Percentiles rank a stretch among this genome's conserved stretches.
Evolutionary conservation across 2,888 invertebrate species (phyloP).

Genomic region (Terebella lapidaria): DNA sequence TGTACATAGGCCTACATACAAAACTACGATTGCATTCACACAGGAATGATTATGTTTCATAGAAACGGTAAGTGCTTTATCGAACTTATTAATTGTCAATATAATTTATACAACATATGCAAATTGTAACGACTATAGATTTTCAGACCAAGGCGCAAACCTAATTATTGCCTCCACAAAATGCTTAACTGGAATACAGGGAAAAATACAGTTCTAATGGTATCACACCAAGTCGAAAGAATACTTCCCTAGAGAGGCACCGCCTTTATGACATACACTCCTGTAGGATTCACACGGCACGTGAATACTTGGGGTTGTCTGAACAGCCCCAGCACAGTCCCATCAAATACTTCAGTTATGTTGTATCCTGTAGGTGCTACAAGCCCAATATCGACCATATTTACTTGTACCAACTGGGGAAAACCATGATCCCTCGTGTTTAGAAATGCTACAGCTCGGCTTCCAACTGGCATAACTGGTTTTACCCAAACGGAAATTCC

Average conservation of each 20-base stretch:
- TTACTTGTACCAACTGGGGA: conserved; percentile 17
- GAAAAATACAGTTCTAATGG: too few species aligned
- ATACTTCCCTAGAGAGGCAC: neutral
- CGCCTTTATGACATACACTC: conserved; percentile 20
- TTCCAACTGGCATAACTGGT: conserved; percentile 23
- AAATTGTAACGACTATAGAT: too few species aligned
- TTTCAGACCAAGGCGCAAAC: too few species aligned
- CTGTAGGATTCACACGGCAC: conserved; percentile 28
- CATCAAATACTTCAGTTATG: conserved; percentile 23
- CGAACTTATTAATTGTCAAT: too few species aligned
- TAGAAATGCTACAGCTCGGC: conserved; percentile 25
- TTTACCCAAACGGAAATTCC: conserved; percentile 21
- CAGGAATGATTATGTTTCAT: too few species aligned
- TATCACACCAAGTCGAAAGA: too few species aligned
- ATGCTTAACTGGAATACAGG: too few species aligned
- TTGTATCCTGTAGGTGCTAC: conserved; percentile 22
- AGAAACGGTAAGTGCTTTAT: too few species aligned
- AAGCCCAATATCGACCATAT: conserved; percentile 24
- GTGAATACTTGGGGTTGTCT: conserved; percentile 27
- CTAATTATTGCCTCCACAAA: too few species aligned
- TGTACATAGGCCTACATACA: too few species aligned
- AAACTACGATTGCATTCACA: too few species aligned
- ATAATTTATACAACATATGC: too few species aligned
- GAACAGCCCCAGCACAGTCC: conserved; percentile 27
- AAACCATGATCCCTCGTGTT: conserved; percentile 13